These are phyloP conservation scores for Leptopterna dolabrata DNA, from an alignment of 2,888 invertebrate species.

Conservation along the genomic window DNA sequence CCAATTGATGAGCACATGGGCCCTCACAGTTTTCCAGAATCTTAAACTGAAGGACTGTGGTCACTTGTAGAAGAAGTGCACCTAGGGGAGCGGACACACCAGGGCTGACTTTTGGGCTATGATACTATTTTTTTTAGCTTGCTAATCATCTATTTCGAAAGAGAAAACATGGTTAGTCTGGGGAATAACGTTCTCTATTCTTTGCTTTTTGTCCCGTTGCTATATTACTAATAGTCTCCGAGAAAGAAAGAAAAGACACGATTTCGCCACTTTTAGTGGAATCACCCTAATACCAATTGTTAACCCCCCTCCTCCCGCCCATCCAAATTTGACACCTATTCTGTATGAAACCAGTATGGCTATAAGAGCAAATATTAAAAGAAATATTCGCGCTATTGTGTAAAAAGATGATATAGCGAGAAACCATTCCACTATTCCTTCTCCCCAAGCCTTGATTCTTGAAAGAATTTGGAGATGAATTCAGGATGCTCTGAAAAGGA, in stretches of 20 bases:
- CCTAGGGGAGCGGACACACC: not conserved
- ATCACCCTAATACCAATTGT: not conserved
- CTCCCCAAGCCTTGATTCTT: no score
- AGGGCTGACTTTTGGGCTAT: not conserved
- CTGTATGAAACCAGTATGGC: no score
- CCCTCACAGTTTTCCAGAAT: no score
- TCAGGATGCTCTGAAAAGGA: no score
- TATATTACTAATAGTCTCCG: not conserved
- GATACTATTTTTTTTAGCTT: not conserved
- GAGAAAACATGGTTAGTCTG: not conserved
- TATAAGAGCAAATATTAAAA: no score
- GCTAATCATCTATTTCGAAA: not conserved
- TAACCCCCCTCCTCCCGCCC: no score
- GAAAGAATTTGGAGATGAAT: no score
- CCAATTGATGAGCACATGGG: not conserved
- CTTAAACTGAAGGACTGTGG: not conserved
- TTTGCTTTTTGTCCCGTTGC: not conserved
- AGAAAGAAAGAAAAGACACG: not conserved
- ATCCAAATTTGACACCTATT: no score
- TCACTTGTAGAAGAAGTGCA: not conserved
- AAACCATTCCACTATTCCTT: no score
- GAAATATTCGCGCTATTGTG: no score
- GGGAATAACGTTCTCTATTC: not conserved
- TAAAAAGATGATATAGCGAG: no score
- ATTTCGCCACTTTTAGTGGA: not conserved